Conservation (phyloP, 1,140 invertebrate species). For the Planococcus citri region DNA sequence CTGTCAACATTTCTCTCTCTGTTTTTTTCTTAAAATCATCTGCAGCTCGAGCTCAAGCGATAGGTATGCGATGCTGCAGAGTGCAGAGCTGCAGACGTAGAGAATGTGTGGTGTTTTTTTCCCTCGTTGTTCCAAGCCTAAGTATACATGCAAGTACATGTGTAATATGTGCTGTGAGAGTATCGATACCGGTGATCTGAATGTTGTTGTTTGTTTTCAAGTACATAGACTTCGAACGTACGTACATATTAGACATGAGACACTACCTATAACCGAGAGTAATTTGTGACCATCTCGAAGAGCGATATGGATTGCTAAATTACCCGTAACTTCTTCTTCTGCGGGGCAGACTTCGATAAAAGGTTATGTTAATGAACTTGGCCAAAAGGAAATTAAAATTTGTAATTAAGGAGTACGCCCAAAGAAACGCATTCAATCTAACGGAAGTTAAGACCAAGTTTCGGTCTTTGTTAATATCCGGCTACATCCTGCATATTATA, state of each 20-base stretch:
- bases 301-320: too few relatives aligned
- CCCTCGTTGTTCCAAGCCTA: too few relatives aligned
- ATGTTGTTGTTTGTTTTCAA: not conserved
- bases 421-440: not conserved
- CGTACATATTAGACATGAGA: too few relatives aligned
- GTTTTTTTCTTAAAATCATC: conserved; percentile 14
- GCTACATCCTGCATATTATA: conserved; percentile 17
- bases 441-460: conserved; percentile 18
- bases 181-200: not conserved
- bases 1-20: conserved; percentile 14
- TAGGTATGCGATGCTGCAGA: too few relatives aligned
- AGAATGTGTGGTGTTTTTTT: too few relatives aligned
- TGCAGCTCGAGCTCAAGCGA: too few relatives aligned
- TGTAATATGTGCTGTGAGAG: not conserved
- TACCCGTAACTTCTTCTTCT: conserved; percentile 10
- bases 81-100: too few relatives aligned
- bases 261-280: too few relatives aligned
- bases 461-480: conserved; percentile 20
- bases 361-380: conserved; percentile 15
- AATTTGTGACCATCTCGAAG: too few relatives aligned
- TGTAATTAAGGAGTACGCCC: conserved; percentile 18
- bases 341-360: not conserved
- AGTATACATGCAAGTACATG: too few relatives aligned
- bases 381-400: conserved; percentile 16
- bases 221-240: too few relatives aligned